A percentile compares a stretch with the other conserved stretches of the same genome.
phyloP scores from a whole-genome alignment of 92 coral and sea anemone species.

The Phymanthus crucifer region DNA sequence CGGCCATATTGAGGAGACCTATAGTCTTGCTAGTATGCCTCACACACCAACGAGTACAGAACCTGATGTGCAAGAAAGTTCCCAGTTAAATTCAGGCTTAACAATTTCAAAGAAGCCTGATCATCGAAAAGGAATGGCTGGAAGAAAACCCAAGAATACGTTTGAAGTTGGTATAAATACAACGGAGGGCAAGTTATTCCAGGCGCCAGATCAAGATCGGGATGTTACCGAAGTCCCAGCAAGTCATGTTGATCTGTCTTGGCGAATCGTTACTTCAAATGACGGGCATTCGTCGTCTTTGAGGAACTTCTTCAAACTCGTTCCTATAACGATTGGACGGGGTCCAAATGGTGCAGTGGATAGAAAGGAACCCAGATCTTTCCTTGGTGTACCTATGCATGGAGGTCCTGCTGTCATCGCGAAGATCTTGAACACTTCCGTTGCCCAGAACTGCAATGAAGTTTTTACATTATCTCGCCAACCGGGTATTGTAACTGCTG shows the following conservation, averaged over 20 bases:
- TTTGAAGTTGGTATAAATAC: background rate
- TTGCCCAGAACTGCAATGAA: constrained; percentile 11
- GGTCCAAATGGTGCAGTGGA: background rate
- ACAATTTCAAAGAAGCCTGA: background rate
- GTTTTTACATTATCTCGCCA: background rate
- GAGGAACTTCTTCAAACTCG: constrained; percentile 19
- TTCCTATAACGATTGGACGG: background rate
- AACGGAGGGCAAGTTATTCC: background rate
- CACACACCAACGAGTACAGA: background rate
- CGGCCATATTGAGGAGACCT: background rate
- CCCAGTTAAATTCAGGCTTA: background rate
- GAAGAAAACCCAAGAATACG: background rate
- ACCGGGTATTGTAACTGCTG: background rate
- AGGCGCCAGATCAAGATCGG: background rate
- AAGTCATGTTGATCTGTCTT: constrained; percentile 21
- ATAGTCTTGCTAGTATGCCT: background rate
- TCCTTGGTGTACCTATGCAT: constrained; percentile 20
- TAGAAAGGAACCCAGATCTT: background rate
- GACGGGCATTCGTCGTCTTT: constrained; percentile 23
- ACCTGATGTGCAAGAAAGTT: background rate
- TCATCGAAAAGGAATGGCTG: background rate
- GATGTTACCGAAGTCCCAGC: constrained; percentile 17
- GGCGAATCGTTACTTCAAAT: constrained; percentile 36
- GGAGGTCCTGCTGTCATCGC: constrained; percentile 17
- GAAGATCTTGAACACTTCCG: constrained; percentile 22